Evolutionary conservation across 2,797 vertebrate genomes (phyloP).

Genomic region (Glyptemys insculpta): DNA sequence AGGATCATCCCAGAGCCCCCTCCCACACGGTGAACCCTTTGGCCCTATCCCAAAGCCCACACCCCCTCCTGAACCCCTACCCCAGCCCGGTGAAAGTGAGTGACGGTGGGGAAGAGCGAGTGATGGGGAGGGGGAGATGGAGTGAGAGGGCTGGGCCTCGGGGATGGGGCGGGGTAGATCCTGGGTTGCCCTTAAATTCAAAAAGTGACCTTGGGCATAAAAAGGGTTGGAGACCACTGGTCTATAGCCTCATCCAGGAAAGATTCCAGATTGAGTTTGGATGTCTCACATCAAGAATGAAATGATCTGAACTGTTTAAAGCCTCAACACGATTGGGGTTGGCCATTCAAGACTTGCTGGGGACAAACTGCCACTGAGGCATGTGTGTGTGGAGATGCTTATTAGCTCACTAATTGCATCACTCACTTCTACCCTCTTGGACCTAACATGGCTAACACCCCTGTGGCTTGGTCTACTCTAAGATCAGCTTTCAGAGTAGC

Average conservation of each 20-base stretch:
- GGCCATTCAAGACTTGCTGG: not conserved
- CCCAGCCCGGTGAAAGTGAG: too few species aligned
- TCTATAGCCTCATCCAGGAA: not conserved
- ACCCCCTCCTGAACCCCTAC: too few species aligned
- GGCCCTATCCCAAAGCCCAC: too few species aligned
- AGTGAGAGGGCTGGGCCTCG: too few species aligned
- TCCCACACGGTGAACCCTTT: too few species aligned
- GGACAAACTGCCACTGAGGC: not conserved
- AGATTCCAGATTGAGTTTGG: not conserved
- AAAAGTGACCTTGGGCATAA: too few species aligned
- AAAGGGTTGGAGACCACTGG: not conserved
- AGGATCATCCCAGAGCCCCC: too few species aligned
- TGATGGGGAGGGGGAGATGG: too few species aligned
- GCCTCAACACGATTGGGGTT: not conserved
- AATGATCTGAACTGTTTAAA: not conserved
- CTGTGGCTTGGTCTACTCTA: not conserved
- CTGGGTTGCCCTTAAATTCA: too few species aligned
- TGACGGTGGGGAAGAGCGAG: too few species aligned
- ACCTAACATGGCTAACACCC: not conserved
- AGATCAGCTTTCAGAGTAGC: too few species aligned
- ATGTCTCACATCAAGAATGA: not conserved
- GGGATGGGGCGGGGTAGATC: too few species aligned
- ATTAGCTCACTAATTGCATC: not conserved
- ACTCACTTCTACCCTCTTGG: not conserved
- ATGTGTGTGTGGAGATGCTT: not conserved